Percentiles rank a stretch among this genome's conserved stretches.
phyloP scores from a whole-genome alignment of 2,797 vertebrate genomes.

The Chiroxiphia lanceolata region DNA sequence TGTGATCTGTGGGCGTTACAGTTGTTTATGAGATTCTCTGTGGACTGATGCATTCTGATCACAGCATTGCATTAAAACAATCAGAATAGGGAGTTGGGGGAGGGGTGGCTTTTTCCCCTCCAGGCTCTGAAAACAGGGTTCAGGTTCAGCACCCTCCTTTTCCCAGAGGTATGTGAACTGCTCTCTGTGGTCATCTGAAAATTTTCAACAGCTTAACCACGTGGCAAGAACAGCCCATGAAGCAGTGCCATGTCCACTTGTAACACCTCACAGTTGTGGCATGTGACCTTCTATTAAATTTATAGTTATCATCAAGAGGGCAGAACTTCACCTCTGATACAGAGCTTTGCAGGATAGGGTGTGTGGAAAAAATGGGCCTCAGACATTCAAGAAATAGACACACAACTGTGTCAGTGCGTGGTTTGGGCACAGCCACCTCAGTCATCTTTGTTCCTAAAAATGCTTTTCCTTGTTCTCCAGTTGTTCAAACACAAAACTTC shows the following conservation, averaged over 20 bases:
- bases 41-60: background rate
- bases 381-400: rapidly evolving
- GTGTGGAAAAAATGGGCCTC: background rate
- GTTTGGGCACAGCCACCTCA: background rate
- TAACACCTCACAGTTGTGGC: background rate
- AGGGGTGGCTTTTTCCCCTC: background rate
- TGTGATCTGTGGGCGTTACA: background rate
- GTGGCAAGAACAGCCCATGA: background rate
- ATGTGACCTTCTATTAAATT: background rate
- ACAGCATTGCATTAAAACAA: background rate
- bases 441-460: background rate
- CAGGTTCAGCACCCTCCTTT: background rate
- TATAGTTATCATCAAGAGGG: background rate
- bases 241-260: background rate
- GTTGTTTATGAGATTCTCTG: background rate
- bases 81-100: background rate
- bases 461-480: background rate
- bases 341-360: background rate
- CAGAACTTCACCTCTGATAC: background rate
- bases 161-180: background rate
- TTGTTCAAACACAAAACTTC: background rate
- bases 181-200: background rate
- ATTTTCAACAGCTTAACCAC: background rate
- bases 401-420: rapidly evolving
- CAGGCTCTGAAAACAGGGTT: background rate